Base-by-base conservation (phyloP, 2,797 vertebrate species). In the Sebastes melanostomus region DNA sequence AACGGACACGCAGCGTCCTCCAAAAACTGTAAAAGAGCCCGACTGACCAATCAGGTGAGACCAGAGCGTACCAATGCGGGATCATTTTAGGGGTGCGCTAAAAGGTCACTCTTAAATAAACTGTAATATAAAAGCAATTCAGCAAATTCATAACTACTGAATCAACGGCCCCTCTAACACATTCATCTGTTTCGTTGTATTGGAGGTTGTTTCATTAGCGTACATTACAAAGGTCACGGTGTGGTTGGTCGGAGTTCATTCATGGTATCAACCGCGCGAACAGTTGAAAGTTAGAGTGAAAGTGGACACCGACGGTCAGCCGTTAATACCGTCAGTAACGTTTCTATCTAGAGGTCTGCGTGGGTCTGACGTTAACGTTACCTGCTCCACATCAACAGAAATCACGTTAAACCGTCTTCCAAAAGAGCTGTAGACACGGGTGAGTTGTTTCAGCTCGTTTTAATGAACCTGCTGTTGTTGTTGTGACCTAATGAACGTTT, bases 21-120 rank as follows among this genome's bases (percentile, higher is more conserved):
- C 84, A 91, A 95, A 66, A 93, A 8, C 32, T 62, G 38, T 58
- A 50, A 83, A 88, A 7, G 77, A 29, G 75, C 85, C 88, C 9
- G 59, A 60, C 38, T 80, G 78, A 89, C 94, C 95, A 95, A 95
- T 95, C 82, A 90, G 73, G 27, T 67, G 65, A 12, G 63, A 52
- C 63, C 29, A 38, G 94, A 72, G 55, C 82, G 77, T 95, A 95
- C 95, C 88, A 95, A 84, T 10, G 1, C 59, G 27, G 25, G 38
- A 4, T 18, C 3, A n/a, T 29, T 61, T 72, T 75, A 82, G 93
- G 92, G 90, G 86, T 69, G 67, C 9, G 5, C 1, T 1, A 4
- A 62, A 36, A 46, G 46, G 1, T 27, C 8, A 54, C 3, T n/a
- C 2, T 1, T 14, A 22, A 58, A 80, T 56, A 75, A 52, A 56